Conservation (phyloP, 1,140 invertebrate genomes). For the Ceratina australensis region DNA sequence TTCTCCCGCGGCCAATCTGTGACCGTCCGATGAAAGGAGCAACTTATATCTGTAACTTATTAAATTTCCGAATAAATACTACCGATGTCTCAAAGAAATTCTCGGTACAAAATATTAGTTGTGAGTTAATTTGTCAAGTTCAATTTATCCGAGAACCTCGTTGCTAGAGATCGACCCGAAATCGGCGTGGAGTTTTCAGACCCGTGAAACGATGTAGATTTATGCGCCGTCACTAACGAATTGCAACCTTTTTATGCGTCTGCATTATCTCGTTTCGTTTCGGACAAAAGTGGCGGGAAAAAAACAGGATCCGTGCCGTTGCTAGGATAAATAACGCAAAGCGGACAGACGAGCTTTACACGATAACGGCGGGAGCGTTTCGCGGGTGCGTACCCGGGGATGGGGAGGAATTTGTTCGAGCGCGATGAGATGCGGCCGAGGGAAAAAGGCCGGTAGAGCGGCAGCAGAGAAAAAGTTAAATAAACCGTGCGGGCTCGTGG, state of each 20-base stretch:
- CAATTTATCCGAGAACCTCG: not conserved
- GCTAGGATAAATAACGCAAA: constrained; percentile 58
- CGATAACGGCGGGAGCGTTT: constrained; percentile 44
- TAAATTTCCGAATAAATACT: too few species aligned
- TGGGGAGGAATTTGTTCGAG: constrained; percentile 63
- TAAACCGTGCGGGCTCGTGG: constrained; percentile 64
- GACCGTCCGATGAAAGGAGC: too few species aligned
- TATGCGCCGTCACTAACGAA: not conserved
- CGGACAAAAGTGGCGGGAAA: not conserved
- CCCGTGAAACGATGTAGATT: constrained; percentile 12
- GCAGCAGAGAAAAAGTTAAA: constrained; percentile 69
- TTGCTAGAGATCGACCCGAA: too few species aligned
- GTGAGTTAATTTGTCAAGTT: too few species aligned
- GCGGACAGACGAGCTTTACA: constrained; percentile 57
- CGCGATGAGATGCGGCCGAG: constrained; percentile 70
- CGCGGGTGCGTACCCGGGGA: constrained; percentile 51
- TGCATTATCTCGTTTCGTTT: not conserved
- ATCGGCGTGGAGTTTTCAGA: not conserved
- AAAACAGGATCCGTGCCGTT: constrained; percentile 33
- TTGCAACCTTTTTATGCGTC: not conserved
- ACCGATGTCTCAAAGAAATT: too few species aligned
- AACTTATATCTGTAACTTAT: too few species aligned
- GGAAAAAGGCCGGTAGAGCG: constrained; percentile 20
- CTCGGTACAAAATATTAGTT: too few species aligned
- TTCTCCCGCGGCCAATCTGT: not conserved